These are phyloP conservation scores for Neoaliturus tenellus DNA, from an alignment of 2,888 invertebrate species.

Conservation along the genomic window DNA sequence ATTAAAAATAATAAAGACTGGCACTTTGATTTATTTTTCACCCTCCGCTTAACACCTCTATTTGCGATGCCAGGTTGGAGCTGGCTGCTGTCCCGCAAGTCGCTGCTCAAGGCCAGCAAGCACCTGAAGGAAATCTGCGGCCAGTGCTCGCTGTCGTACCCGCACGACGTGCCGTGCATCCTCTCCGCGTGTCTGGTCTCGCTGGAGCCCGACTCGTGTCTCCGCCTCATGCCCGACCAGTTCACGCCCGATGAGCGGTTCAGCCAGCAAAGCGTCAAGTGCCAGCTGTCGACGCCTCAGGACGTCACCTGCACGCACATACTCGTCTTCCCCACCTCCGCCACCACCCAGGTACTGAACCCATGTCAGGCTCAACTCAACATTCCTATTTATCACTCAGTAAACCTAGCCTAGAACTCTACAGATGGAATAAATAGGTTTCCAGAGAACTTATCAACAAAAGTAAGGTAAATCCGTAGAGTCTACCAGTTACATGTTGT, in stretches of 20 bases:
- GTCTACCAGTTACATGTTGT: too few species aligned
- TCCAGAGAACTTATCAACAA: too few species aligned
- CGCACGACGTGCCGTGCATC: slow-evolving; percentile 91
- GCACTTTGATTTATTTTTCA: too few species aligned
- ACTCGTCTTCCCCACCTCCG: slow-evolving; percentile 98
- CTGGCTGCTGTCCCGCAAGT: slow-evolving; percentile 93
- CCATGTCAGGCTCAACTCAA: too few species aligned
- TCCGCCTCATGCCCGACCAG: slow-evolving; percentile 95
- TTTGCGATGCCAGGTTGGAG: slow-evolving; percentile 96
- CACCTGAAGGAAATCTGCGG: slow-evolving; percentile 94
- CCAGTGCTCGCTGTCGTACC: slow-evolving; percentile 90
- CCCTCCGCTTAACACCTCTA: too few species aligned
- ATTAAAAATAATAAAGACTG: too few species aligned
- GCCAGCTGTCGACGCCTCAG: slow-evolving; percentile 94
- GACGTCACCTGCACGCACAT: slow-evolving; percentile 99
- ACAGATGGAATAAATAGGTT: too few species aligned
- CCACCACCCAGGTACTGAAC: slow-evolving; percentile 92
- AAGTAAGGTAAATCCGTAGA: too few species aligned
- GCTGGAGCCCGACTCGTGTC: slow-evolving; percentile 91
- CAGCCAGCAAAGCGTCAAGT: slow-evolving; percentile 90
- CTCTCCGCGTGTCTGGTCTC: slow-evolving; percentile 99
- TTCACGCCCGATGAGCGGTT: slow-evolving; percentile 97
- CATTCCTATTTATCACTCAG: too few species aligned
- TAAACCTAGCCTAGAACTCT: too few species aligned
- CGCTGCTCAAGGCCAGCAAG: slow-evolving; percentile 90